Evolutionary conservation across 2,113 vertebrate genomes (phyloP).

Genomic region (Irena cyanogastra): DNA sequence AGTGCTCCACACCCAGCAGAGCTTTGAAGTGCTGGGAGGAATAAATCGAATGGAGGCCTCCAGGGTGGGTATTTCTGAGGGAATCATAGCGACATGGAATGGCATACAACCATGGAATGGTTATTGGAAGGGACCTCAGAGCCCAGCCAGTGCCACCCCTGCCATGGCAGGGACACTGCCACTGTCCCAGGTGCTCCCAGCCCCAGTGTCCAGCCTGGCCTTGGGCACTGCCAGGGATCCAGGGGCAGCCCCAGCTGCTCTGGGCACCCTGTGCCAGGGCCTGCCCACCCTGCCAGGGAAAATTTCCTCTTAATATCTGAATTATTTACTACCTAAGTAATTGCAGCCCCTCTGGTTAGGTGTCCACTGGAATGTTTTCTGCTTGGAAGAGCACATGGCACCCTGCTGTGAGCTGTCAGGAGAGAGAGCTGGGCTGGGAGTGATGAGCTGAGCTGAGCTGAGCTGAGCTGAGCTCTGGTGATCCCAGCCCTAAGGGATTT

Average conservation of each 20-base stretch:
- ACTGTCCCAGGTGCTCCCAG: background rate
- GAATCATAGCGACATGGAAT: background rate
- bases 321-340: background rate
- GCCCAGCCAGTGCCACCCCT: fast-evolving
- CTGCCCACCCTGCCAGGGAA: background rate
- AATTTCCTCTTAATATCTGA: background rate
- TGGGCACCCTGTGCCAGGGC: background rate
- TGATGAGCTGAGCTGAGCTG: background rate
- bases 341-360: background rate
- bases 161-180: background rate
- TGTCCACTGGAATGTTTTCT: background rate
- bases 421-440: background rate
- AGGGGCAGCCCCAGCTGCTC: background rate
- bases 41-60: background rate
- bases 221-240: background rate
- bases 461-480: background rate
- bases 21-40: background rate
- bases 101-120: background rate
- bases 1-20: background rate
- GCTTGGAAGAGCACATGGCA: background rate
- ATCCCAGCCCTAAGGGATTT: background rate
- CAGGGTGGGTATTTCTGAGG: background rate
- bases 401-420: background rate
- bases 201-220: background rate
- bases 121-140: background rate